Conservation (phyloP, 2,113 vertebrate genomes). For the Apaloderma vittatum region DNA sequence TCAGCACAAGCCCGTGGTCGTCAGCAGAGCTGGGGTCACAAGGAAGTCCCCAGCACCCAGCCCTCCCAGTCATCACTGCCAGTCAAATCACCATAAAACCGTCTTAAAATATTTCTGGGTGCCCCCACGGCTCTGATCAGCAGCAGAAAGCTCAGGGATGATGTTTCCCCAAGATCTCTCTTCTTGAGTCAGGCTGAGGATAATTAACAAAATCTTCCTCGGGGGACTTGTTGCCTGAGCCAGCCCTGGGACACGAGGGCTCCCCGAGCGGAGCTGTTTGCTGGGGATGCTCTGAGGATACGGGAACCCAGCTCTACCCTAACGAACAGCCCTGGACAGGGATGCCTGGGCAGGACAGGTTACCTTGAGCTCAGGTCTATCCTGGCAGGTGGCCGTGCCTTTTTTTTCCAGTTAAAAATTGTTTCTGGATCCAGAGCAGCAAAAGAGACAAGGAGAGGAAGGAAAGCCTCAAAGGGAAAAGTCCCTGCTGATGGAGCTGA, state of each 20-base stretch:
- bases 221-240: neutral
- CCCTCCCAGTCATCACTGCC: neutral
- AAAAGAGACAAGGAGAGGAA: neutral
- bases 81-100: neutral
- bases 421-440: neutral
- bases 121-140: accelerated
- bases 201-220: neutral
- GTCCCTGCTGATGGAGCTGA: neutral
- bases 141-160: neutral
- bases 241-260: neutral
- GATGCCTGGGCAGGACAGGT: neutral
- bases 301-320: accelerated
- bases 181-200: neutral
- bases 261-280: neutral
- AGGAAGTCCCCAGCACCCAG: neutral
- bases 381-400: neutral
- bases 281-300: neutral
- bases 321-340: neutral
- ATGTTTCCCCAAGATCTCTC: neutral
- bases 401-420: neutral
- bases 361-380: accelerated
- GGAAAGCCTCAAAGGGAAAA: neutral
- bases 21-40: neutral
- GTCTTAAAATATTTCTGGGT: neutral
- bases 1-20: neutral